Evolutionary conservation across 1,140 invertebrate genomes (phyloP).

Genomic region (Drepana arcuata): DNA sequence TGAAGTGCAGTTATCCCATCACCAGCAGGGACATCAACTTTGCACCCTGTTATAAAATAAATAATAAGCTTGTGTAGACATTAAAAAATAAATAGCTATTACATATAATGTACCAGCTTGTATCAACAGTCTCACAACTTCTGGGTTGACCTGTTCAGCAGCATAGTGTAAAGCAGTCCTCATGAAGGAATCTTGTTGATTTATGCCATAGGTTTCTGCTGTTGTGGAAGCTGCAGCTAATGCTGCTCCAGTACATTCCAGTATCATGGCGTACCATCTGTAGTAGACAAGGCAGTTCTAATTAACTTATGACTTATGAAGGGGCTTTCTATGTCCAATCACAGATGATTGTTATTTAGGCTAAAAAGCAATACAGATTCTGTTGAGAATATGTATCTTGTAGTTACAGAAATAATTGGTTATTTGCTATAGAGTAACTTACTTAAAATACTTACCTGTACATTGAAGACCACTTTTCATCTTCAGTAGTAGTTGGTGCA

Average conservation of each 20-base stretch:
- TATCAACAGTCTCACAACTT: conserved; percentile 38
- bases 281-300: too few relatives aligned
- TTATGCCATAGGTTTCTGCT: conserved; percentile 41
- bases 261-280: conserved; percentile 62
- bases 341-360: too few relatives aligned
- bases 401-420: too few relatives aligned
- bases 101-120: conserved; percentile 38
- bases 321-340: too few relatives aligned
- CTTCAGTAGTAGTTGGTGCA: conserved; percentile 56
- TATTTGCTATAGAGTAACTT: too few relatives aligned
- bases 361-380: too few relatives aligned
- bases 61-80: neutral
- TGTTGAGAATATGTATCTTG: too few relatives aligned
- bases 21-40: conserved; percentile 41
- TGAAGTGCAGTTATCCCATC: conserved; percentile 57
- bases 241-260: conserved; percentile 54
- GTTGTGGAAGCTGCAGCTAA: conserved; percentile 48
- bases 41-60: conserved; percentile 35
- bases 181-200: conserved; percentile 60
- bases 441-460: conserved; percentile 51
- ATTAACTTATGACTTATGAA: too few relatives aligned
- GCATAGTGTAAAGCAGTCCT: conserved; percentile 62
- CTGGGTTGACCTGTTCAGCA: conserved; percentile 43
- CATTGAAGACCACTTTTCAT: conserved; percentile 62
- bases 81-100: conserved; percentile 1